A percentile compares a stretch with the other conserved stretches of the same genome.
Evolutionary conservation across 2,113 vertebrate species (phyloP).

Genomic region (Struthidea cinerea): DNA sequence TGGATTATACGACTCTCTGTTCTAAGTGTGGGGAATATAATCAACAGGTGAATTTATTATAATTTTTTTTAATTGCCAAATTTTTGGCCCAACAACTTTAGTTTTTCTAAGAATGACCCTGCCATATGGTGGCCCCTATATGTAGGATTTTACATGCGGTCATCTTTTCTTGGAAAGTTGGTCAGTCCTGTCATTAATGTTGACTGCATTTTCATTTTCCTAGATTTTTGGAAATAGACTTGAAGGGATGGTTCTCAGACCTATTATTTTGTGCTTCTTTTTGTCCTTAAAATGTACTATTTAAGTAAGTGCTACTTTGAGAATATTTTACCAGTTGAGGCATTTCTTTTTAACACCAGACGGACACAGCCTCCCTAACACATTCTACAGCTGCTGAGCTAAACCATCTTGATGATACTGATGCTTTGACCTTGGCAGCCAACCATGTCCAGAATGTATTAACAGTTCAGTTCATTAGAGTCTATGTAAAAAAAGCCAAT

Average conservation of each 20-base stretch:
- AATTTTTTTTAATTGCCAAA: background rate
- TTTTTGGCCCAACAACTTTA: background rate
- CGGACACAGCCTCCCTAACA: background rate
- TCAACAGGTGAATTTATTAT: background rate
- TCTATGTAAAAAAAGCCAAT: background rate
- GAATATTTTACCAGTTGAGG: background rate
- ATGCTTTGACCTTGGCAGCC: background rate
- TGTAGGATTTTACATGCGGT: background rate
- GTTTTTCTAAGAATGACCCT: background rate
- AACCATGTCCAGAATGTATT: background rate
- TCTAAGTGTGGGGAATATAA: background rate
- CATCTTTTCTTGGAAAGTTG: background rate
- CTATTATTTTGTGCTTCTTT: background rate
- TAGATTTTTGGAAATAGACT: background rate
- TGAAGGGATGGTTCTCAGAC: background rate
- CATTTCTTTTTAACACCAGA: background rate
- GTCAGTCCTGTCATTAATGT: background rate
- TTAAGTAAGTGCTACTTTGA: background rate
- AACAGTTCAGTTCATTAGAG: background rate
- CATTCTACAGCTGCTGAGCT: background rate
- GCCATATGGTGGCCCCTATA: background rate
- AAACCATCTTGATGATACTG: background rate
- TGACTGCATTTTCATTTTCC: background rate
- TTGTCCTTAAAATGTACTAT: background rate
- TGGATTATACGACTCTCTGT: fast-evolving